phyloP scores from a whole-genome alignment of 2,888 invertebrate species.

The Maniola hyperantus region DNA sequence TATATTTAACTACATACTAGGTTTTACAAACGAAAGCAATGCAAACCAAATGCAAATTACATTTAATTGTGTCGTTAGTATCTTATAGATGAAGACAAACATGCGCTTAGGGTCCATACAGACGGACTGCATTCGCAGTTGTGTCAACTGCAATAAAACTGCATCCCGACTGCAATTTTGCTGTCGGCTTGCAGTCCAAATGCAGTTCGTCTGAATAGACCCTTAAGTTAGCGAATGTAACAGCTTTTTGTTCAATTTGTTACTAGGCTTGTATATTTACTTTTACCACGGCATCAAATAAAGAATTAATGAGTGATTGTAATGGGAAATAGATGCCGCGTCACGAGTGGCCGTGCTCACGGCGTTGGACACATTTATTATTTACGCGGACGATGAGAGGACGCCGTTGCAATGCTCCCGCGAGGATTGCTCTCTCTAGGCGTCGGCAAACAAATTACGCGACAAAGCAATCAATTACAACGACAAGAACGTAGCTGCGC shows the following conservation, averaged over 20 bases:
- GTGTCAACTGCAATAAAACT: too few relatives aligned
- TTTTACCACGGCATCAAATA: neutral
- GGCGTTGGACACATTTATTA: conserved; percentile 66
- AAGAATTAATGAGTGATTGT: conserved; percentile 4
- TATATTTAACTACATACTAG: neutral
- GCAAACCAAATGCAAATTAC: too few relatives aligned
- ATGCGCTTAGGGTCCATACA: too few relatives aligned
- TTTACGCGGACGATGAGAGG: conserved; percentile 72
- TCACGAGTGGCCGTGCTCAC: conserved; percentile 47
- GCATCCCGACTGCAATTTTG: too few relatives aligned
- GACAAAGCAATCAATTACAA: conserved; percentile 83
- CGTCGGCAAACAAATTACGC: conserved; percentile 80
- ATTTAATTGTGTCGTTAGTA: too few relatives aligned
- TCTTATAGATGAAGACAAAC: too few relatives aligned
- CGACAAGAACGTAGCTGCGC: conserved; percentile 72
- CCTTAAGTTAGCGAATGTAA: neutral
- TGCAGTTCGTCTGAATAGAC: too few relatives aligned
- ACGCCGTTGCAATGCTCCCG: conserved; percentile 65
- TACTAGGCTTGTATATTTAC: neutral
- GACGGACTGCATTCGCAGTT: too few relatives aligned
- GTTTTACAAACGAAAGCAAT: neutral
- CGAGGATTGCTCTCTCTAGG: conserved; percentile 62
- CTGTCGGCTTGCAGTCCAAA: too few relatives aligned
- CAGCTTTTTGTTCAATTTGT: neutral
- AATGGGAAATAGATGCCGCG: conserved; percentile 48